Evolutionary conservation across 2,797 vertebrate genomes (phyloP).

Genomic region (Platyrinchus mystaceus): DNA sequence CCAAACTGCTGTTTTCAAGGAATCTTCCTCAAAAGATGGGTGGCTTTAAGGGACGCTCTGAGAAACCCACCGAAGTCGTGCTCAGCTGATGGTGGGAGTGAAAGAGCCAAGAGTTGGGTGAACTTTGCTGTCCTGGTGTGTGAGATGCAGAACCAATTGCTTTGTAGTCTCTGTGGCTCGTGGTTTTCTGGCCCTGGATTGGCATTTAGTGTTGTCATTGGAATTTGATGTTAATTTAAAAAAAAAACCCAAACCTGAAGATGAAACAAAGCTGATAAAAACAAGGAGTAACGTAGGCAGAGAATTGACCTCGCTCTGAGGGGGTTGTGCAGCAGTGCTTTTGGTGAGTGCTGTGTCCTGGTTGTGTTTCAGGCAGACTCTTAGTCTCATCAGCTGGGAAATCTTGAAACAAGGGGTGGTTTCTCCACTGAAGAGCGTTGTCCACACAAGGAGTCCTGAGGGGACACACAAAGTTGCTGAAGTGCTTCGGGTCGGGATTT

Average conservation of each 20-base stretch:
- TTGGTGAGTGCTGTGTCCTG: not conserved
- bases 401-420: not conserved
- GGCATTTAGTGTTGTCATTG: not conserved
- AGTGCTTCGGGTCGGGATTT: not conserved
- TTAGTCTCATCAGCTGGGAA: constrained; percentile 29
- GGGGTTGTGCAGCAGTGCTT: not conserved
- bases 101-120: not conserved
- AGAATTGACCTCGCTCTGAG: not conserved
- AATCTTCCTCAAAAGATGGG: not conserved
- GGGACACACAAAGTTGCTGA: fast-evolving
- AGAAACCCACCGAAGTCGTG: not conserved
- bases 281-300: fast-evolving
- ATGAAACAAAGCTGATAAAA: not conserved
- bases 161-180: not conserved
- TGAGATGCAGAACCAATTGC: not conserved
- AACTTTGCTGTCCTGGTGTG: not conserved
- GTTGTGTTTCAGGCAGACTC: not conserved
- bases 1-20: constrained; percentile 14
- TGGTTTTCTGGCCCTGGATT: not conserved
- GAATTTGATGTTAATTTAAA: not conserved
- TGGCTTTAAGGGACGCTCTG: constrained; percentile 12
- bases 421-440: not conserved
- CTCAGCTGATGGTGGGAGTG: not conserved
- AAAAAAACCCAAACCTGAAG: no score
- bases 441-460: not conserved